phyloP scores from a whole-genome alignment of 2,113 vertebrate genomes.

The Megaceryle torquata region DNA sequence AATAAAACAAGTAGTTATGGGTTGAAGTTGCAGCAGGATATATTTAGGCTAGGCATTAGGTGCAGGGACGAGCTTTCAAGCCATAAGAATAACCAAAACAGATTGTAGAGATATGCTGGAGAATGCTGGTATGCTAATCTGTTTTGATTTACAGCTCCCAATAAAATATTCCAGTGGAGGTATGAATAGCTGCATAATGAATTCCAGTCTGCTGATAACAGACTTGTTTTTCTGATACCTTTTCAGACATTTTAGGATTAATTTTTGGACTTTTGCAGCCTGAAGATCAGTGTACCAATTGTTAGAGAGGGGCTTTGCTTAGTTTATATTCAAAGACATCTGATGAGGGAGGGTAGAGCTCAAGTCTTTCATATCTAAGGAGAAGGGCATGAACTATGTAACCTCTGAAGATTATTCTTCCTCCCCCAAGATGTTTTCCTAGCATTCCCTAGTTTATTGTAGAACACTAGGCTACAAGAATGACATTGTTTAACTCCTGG shows the following conservation, averaged over 20 bases:
- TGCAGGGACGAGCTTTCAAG: not conserved
- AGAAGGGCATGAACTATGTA: not conserved
- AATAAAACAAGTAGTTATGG: not conserved
- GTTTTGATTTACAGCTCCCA: not conserved
- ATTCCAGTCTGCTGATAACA: not conserved
- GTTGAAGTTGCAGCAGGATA: not conserved
- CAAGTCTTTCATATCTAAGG: not conserved
- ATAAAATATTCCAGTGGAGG: not conserved
- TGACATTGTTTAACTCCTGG: not conserved
- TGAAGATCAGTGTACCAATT: not conserved
- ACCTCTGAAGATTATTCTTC: not conserved
- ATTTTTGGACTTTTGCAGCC: not conserved
- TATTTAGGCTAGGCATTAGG: not conserved
- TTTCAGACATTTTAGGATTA: not conserved
- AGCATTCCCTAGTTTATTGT: not conserved
- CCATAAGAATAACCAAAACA: not conserved
- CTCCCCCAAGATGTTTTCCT: not conserved
- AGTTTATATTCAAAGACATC: not conserved
- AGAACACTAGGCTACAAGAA: not conserved
- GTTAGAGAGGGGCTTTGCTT: not conserved
- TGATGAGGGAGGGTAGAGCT: not conserved
- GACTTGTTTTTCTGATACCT: not conserved
- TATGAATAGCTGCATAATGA: not conserved
- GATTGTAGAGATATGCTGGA: not conserved
- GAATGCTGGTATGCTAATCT: not conserved